Evolutionary conservation across 2,888 invertebrate genomes (phyloP), one percentile per base, ranked within the genome.

Genomic region (Peribatodes rhomboidaria): DNA sequence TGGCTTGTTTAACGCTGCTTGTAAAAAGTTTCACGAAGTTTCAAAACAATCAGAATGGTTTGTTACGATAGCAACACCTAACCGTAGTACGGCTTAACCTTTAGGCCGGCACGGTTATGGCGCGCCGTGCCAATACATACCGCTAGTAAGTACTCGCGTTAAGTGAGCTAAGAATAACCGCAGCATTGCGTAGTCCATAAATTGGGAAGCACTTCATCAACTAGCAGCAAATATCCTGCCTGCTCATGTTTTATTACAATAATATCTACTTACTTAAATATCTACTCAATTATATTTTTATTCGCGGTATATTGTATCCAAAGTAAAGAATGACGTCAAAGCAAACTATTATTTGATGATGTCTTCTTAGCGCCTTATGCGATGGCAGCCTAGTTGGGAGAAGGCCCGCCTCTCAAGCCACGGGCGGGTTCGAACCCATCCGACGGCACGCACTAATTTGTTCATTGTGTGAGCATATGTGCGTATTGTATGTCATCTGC

Each of bases 121-220:
- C 35, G 0, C 35, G 49, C 14, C 49, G 13, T 20, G 50, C 50
- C 37, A 35, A 33, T 50, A 35, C 50, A 35, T 27, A 33, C 49
- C 11, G 49, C 10, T 18, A 35, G 50, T 46, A 42, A 27, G 22
- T 41, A 60, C 44, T 52, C 37, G 44, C 39, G 39, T 18, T 61
- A 61, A 61, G 53, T 54, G 54, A 54, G 47, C 61, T 61, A 55
- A 61, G 55, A 61, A 61, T 61, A 61, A 33, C 22, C 35, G 20
- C 33, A 27, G 16, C 46, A n/a, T 55, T 61, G 41, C 61, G 61
- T 55, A 55, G 49, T 47, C 61, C 47, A 54, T 61, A 55, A 61
- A 55, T 61, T 61, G 55, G 49, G 59, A 61, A 61, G 41, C 61
- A 61, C 61, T 61, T 49, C 61, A 61, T 61, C 61, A 61, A 41